Conservation (phyloP, 2,888 invertebrate genomes). For the Macrophya alboannulata region DNA sequence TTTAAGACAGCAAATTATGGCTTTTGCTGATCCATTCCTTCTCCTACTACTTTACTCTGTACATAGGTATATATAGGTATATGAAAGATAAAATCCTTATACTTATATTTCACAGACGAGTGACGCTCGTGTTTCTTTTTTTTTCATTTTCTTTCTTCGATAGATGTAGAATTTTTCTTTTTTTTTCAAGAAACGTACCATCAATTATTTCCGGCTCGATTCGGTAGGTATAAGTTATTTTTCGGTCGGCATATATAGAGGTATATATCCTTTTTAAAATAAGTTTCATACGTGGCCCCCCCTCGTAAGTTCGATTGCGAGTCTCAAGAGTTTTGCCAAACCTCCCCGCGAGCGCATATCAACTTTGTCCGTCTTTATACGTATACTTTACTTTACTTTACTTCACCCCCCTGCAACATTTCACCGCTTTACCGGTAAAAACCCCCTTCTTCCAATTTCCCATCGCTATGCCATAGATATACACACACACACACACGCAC, state of each 20-base stretch:
- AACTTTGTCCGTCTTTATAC: constrained; percentile 33
- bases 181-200: background rate
- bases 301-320: background rate
- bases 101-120: constrained; percentile 12
- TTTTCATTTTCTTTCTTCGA: background rate
- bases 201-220: background rate
- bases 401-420: constrained; percentile 1
- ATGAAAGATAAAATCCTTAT: background rate
- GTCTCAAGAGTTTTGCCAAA: constrained; percentile 8
- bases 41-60: background rate
- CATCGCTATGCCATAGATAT: background rate
- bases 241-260: background rate
- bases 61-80: background rate
- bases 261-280: background rate
- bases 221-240: background rate
- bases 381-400: background rate
- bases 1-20: constrained; percentile 52
- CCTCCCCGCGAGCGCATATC: background rate
- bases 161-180: background rate
- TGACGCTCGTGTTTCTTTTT: background rate
- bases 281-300: background rate
- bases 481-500: background rate
- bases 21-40: constrained; percentile 40
- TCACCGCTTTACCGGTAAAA: background rate
- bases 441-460: background rate